Percentiles rank a stretch among this genome's conserved stretches.
Conservation (phyloP, 2,113 vertebrate genomes). For the Cavia aperea region DNA sequence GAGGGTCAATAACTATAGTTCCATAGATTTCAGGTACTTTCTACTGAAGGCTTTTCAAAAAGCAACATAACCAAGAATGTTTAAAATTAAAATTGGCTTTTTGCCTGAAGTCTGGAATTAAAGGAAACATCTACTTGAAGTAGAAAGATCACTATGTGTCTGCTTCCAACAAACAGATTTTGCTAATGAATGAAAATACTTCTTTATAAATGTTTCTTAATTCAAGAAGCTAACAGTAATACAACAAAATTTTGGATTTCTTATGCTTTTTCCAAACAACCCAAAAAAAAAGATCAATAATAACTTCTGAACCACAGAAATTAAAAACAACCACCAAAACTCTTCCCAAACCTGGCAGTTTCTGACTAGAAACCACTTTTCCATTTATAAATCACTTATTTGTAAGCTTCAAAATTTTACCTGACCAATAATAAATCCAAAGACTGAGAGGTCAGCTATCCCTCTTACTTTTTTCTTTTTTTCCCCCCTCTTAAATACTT, state of each 20-base stretch:
- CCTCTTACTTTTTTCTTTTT: neutral
- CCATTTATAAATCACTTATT: neutral
- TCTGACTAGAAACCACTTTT: slow-evolving; percentile 8
- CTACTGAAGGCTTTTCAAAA: neutral
- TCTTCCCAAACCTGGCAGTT: neutral
- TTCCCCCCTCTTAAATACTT: neutral
- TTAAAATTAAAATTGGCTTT: neutral
- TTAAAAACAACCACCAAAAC: neutral
- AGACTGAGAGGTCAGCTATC: neutral
- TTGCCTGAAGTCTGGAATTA: neutral
- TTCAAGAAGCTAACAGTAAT: neutral
- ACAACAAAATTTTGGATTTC: neutral
- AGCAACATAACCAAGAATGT: neutral
- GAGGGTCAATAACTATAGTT: neutral
- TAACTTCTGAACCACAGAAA: neutral
- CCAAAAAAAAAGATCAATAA: neutral
- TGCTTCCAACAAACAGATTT: neutral
- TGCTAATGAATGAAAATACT: neutral
- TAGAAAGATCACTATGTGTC: neutral
- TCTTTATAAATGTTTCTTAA: neutral
- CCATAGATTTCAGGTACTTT: neutral
- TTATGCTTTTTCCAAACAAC: neutral
- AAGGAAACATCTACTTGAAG: neutral
- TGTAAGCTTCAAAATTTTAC: neutral
- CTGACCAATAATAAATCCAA: neutral